Base-by-base conservation (phyloP, 2,113 vertebrate genomes). In the Paedocypris sp. region DNA sequence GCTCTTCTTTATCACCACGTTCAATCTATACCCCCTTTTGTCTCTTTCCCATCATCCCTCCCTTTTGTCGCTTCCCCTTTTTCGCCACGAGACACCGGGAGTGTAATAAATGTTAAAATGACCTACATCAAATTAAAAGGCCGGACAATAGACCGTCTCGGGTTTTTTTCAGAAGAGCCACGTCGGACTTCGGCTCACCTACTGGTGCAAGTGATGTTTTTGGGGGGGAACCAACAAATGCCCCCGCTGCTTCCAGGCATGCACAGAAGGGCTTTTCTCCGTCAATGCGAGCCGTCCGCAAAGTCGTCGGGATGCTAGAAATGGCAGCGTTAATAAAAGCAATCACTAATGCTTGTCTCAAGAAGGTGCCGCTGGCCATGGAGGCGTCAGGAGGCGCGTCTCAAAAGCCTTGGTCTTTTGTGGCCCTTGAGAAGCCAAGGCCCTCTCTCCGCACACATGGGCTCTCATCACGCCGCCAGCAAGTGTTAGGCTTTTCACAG, bases 21-120 rank as follows among this genome's bases (percentile, higher is more conserved):
- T 85, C 90, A 87, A 91, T 96, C 93, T 90, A 94, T 96, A 93
- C 88, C 83, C 85, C 89, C 58, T 48, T 95, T 97, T 97, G 93
- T 96, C 82, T 91, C 82, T 70, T 81, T 88, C 84, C 87, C 88
- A 88, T 88, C 79, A 85, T 83, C 66, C 77, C 4, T 9, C 5
- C 52, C 8, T 29, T 11, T 26, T 16, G n/a, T n/a, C n/a, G n/a
- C 23, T 39, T 41, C 46, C 23, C 1, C 51, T 48, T 23, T 64
- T 85, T 87, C 83, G 83, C 74, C 81, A 88, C 87, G 88, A 77
- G 77, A 83, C 88, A 91, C 86, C 88, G 75, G 60, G 78, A 75
- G 63, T 70, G 75, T 89, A 86, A 89, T 59, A 68, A 87, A 82
- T 79, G 79, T 87, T n/a, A 87, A 88, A 86, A 83, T 91, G 84